A percentile compares a stretch with the other conserved stretches of the same genome.
Conservation (phyloP, 2,113 vertebrate genomes). For the Tetrao urogallus region DNA sequence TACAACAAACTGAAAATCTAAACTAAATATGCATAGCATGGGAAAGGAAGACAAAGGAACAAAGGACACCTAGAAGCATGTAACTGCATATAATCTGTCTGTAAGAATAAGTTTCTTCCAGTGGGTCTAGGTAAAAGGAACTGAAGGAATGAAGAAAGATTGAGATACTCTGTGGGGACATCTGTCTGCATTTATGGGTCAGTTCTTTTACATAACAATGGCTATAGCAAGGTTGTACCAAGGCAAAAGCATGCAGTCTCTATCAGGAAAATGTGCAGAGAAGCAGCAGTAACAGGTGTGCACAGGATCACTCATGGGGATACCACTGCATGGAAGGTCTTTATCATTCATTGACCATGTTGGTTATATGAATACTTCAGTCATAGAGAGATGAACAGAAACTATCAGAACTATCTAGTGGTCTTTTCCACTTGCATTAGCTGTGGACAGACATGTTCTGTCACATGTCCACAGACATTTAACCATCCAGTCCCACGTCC, state of each 20-base stretch:
- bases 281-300: not conserved
- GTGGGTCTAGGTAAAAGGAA: not conserved
- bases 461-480: not conserved
- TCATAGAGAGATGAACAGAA: not conserved
- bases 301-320: not conserved
- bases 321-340: not conserved
- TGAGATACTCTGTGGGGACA: not conserved
- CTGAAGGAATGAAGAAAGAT: not conserved
- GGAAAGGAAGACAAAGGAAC: not conserved
- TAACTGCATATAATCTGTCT: not conserved
- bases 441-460: not conserved
- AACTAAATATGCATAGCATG: not conserved
- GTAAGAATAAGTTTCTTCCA: not conserved
- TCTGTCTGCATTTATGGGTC: not conserved
- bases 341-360: not conserved
- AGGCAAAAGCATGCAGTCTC: not conserved
- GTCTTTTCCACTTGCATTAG: not conserved
- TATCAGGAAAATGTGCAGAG: not conserved
- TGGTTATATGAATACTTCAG: not conserved
- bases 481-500: too few species aligned
- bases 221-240: not conserved
- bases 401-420: not conserved
- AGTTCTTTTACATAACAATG: not conserved
- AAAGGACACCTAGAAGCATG: not conserved
- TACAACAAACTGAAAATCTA: not conserved